Percentiles rank a stretch among this genome's conserved stretches.
These are phyloP conservation scores for Neoseiulus cucumeris DNA, from an alignment of 1,140 invertebrate species.

Conservation along the genomic window DNA sequence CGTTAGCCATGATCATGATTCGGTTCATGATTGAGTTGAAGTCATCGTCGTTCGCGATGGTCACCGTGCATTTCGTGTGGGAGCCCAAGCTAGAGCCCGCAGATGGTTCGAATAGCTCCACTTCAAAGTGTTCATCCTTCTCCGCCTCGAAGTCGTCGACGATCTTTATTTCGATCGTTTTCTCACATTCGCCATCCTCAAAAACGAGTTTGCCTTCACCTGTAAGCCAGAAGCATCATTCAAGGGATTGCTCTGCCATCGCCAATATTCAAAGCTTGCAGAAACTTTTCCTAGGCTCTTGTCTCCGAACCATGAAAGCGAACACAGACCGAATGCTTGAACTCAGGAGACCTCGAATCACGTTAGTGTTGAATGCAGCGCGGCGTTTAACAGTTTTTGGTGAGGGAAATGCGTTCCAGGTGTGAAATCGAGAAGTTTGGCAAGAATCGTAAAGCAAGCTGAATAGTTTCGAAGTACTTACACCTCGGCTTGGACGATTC, in stretches of 20 bases:
- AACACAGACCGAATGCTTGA: too few species aligned
- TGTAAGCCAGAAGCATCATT: conserved; percentile 11
- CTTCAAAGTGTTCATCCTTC: conserved; percentile 44
- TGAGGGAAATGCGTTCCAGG: too few species aligned
- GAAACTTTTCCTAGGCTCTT: too few species aligned
- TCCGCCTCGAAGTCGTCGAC: conserved; percentile 40
- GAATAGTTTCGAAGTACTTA: too few species aligned
- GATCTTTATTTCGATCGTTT: conserved; percentile 38
- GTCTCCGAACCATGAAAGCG: too few species aligned
- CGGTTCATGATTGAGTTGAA: conserved; percentile 38
- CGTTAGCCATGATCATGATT: conserved; percentile 36
- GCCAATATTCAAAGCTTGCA: too few species aligned
- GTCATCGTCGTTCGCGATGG: conserved; percentile 44
- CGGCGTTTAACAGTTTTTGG: too few species aligned
- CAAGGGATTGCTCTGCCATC: not conserved
- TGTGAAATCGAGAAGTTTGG: too few species aligned
- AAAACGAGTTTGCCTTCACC: conserved; percentile 34
- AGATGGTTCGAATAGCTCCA: conserved; percentile 35
- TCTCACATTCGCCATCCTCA: conserved; percentile 35
- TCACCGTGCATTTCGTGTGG: conserved; percentile 38
- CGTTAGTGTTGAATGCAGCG: too few species aligned
- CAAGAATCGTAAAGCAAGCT: too few species aligned
- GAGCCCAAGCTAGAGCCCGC: conserved; percentile 37
- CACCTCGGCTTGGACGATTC: too few species aligned
- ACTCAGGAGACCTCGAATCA: too few species aligned